These are phyloP conservation scores for Orthosia gracilis DNA, from an alignment of 2,888 invertebrate genomes.

Conservation along the genomic window DNA sequence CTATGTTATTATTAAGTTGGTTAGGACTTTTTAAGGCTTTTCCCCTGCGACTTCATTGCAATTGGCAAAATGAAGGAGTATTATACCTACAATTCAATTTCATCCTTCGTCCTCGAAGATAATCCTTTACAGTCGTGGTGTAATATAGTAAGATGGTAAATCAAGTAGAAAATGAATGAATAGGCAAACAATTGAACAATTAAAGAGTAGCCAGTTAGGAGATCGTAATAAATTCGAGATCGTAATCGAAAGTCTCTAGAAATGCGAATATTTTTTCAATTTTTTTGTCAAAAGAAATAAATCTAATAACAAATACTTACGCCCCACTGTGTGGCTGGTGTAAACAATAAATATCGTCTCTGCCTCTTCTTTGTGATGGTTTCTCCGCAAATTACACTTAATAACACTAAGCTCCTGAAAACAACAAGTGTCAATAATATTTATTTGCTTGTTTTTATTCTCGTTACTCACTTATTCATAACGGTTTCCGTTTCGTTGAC, in stretches of 20 bases:
- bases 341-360: constrained; percentile 83
- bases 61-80: no score
- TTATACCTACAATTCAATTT: no score
- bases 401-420: constrained; percentile 68
- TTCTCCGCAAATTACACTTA: constrained; percentile 65
- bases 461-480: not conserved
- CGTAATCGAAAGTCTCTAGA: not conserved
- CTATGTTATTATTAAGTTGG: no score
- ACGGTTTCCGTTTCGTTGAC: not conserved
- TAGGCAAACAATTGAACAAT: not conserved
- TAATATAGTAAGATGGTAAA: no score
- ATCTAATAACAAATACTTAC: constrained; percentile 76
- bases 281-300: constrained; percentile 12
- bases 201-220: not conserved
- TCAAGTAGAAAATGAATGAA: no score
- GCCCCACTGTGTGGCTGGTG: constrained; percentile 83
- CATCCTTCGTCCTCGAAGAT: no score
- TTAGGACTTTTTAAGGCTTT: no score
- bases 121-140: no score
- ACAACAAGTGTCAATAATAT: constrained; percentile 27
- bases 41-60: no score
- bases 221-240: no score
- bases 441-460: constrained; percentile 51
- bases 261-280: no score
- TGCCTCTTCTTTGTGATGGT: constrained; percentile 73